Conservation (phyloP, 1,140 invertebrate species). For the Pogonomyrmex barbatus region DNA sequence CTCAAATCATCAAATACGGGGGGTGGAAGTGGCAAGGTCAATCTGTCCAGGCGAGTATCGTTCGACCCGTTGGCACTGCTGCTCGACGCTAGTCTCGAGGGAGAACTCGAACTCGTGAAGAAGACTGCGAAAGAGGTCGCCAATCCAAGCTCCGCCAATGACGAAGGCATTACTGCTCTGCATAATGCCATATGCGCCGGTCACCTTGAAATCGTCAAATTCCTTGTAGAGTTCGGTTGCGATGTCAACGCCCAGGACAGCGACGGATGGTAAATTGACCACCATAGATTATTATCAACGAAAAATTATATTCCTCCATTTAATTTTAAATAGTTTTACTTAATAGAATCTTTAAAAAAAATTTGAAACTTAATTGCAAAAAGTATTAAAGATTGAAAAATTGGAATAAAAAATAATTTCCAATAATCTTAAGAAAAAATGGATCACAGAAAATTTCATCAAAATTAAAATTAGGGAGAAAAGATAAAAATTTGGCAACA, state of each 20-base stretch:
- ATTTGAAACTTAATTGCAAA: neutral
- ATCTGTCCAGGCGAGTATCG: constrained; percentile 94
- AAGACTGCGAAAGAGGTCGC: constrained; percentile 97
- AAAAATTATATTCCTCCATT: constrained; percentile 19
- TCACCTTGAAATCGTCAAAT: constrained; percentile 99
- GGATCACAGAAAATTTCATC: neutral
- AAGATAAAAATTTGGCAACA: constrained; percentile 6
- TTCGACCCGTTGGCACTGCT: constrained; percentile 98
- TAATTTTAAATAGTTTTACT: constrained; percentile 10
- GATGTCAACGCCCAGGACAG: constrained; percentile 99
- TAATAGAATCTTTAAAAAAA: neutral
- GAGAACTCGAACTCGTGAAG: constrained; percentile 98
- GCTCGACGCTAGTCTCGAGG: constrained; percentile 98
- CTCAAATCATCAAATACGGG: constrained; percentile 88
- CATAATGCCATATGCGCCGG: constrained; percentile 99
- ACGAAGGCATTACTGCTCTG: constrained; percentile 98
- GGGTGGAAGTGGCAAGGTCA: constrained; percentile 87
- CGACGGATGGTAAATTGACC: constrained; percentile 93
- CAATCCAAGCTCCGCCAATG: constrained; percentile 98
- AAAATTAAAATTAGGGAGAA: neutral
- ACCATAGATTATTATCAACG: neutral
- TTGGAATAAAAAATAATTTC: neutral
- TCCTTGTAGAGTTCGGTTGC: constrained; percentile 98
- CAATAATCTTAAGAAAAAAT: neutral
- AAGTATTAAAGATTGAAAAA: constrained; percentile 33